Base-by-base conservation (phyloP, 1,140 invertebrate species). In the Cephus cinctus region DNA sequence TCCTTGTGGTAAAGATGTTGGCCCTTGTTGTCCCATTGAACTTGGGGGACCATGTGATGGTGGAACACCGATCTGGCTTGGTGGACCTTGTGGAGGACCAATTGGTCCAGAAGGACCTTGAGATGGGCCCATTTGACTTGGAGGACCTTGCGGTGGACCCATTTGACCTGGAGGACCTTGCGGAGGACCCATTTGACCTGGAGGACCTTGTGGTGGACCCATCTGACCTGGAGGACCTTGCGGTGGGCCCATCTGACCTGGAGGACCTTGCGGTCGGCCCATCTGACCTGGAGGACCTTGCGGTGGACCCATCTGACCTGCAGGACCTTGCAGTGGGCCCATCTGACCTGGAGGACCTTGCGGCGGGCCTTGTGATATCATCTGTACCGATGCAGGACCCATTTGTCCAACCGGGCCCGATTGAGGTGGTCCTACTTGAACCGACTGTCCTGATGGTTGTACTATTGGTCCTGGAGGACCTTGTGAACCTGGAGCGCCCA, bases 141-240 rank as follows among this genome's bases (percentile, higher is more conserved):
- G 39, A 22, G 46, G 40, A 20, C 47, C 54, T 11, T 44, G 49
- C 5, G 59, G 57, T 0, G 54, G 14, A 0, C 59, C 49, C 30
- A 47, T 47, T 5, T 53, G 25, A 8, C 34, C 20, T 25, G 23
- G 50, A 18, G 39, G n/a, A 32, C 19, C 27, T 8, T 54, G 50
- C 16, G 56, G n/a, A n/a, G n/a, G n/a, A n/a, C n/a, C 25, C n/a
- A 62, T 54, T 39, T 56, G 61, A 9, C 43, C 41, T 11, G 56
- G 4, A 12, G 54, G n/a, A n/a, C 19, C 38, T 15, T 50, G 52
- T 2, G 15, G 42, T 8, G 16, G 43, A 30, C 43, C 12, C 31
- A 59, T 52, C 14, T 65, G 60, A 21, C 36, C 41, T 8, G 52
- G 30, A 8, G 57, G 40, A 5, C 47, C 52, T 42, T 56, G 59